Conservation (phyloP, 1,140 invertebrate species). For the Lordiphosa mommai region DNA sequence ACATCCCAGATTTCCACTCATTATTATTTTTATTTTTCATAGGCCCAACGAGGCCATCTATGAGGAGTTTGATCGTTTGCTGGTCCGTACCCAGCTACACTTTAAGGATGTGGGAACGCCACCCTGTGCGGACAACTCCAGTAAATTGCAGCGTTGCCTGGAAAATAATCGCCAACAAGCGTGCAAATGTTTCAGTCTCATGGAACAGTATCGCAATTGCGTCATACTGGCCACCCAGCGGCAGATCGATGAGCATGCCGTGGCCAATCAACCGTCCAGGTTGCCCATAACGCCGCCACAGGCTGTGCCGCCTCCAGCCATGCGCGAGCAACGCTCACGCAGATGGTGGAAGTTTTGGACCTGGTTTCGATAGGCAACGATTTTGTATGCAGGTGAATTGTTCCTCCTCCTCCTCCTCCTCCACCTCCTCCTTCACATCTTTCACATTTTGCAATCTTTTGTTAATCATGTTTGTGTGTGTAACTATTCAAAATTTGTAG, state of each 20-base stretch:
- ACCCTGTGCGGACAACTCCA: slow-evolving; percentile 33
- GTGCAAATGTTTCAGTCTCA: slow-evolving; percentile 35
- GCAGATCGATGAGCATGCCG: slow-evolving; percentile 25
- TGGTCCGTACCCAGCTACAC: slow-evolving; percentile 14
- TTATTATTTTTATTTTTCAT: no score
- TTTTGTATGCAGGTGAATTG: not conserved
- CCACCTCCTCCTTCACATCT: not conserved
- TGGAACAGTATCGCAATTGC: slow-evolving; percentile 48
- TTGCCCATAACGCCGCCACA: slow-evolving; percentile 19
- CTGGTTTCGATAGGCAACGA: slow-evolving; percentile 34
- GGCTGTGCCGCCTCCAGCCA: not conserved
- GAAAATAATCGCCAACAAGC: slow-evolving; percentile 14
- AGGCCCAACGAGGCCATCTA: slow-evolving; percentile 22
- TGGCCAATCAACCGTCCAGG: not conserved
- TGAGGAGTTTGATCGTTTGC: slow-evolving; percentile 45
- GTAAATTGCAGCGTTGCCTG: slow-evolving; percentile 29
- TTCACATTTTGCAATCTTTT: not conserved
- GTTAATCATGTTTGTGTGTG: not conserved
- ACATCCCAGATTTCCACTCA: not conserved
- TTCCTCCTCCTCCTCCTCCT: not conserved
- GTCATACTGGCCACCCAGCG: slow-evolving; percentile 33
- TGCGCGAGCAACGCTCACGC: not conserved
- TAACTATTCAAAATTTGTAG: slow-evolving; percentile 8
- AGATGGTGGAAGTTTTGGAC: slow-evolving; percentile 46
- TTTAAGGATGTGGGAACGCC: slow-evolving; percentile 2